Percentiles rank a stretch among this genome's conserved stretches.
Evolutionary conservation across 23 tunicate genomes (phyloP).

Genomic region (Ascidia mentula): DNA sequence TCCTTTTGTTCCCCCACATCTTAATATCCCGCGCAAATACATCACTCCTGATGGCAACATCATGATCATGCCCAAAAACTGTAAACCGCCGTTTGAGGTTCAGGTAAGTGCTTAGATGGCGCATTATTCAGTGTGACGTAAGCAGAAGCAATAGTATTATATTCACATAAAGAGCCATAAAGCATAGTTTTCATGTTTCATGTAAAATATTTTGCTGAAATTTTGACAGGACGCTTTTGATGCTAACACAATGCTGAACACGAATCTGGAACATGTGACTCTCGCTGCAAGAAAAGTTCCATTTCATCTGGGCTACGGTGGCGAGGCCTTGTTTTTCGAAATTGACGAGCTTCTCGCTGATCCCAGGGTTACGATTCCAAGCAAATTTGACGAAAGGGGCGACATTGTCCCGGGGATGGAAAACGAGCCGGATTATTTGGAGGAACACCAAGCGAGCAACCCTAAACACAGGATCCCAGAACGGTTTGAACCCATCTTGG

Average conservation of each 20-base stretch:
- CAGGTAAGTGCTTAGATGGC: constrained; percentile 6
- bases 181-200: too few relatives aligned
- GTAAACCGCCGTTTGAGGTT: constrained; percentile 33
- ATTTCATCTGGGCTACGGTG: constrained; percentile 45
- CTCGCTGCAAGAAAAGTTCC: constrained; percentile 37
- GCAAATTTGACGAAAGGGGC: constrained; percentile 37
- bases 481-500: constrained; percentile 4
- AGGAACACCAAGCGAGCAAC: constrained; percentile 23
- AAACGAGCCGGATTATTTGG: constrained; percentile 36
- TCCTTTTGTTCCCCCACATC: constrained; percentile 39
- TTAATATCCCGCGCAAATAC: constrained; percentile 37
- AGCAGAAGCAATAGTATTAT: neutral
- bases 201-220: too few relatives aligned
- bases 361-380: constrained; percentile 24
- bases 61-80: constrained; percentile 37
- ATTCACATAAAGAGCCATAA: neutral
- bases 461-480: constrained; percentile 26
- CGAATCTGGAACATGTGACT: constrained; percentile 22
- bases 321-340: constrained; percentile 32
- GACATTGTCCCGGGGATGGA: constrained; percentile 36
- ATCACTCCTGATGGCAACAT: constrained; percentile 50
- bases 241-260: constrained; percentile 20
- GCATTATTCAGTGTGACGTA: neutral
- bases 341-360: constrained; percentile 28
- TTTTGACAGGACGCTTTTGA: constrained; percentile 36